Evolutionary conservation across 2,113 vertebrate species (phyloP).

Genomic region (Gymnarchus niloticus): DNA sequence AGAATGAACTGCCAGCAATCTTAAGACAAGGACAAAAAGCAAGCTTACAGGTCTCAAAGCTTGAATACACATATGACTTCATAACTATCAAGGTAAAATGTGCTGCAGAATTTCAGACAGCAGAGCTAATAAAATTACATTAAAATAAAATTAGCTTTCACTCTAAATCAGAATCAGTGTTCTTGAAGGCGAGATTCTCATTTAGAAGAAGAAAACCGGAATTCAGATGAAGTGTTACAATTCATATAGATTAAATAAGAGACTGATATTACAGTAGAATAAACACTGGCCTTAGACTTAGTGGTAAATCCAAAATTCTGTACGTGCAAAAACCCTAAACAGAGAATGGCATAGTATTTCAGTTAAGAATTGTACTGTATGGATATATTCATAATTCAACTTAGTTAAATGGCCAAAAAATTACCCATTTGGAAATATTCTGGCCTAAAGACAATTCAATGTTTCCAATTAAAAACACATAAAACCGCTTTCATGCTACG

Average conservation of each 20-base stretch:
- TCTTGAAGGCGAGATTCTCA: background rate
- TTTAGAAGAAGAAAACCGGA: background rate
- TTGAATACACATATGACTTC: background rate
- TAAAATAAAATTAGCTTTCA: no score
- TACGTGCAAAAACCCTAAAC: constrained; percentile 39
- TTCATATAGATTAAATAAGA: background rate
- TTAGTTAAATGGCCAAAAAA: constrained; percentile 36
- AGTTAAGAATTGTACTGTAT: constrained; percentile 29
- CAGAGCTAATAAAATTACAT: background rate
- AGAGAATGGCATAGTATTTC: constrained; percentile 25
- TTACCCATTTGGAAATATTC: constrained; percentile 28
- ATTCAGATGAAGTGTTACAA: background rate
- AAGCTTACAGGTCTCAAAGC: background rate
- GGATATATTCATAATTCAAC: constrained; percentile 43
- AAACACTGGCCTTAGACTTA: background rate
- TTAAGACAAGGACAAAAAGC: background rate
- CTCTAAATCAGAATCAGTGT: background rate
- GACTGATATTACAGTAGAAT: background rate
- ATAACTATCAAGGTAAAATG: background rate
- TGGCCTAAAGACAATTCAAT: constrained; percentile 38
- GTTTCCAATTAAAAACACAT: constrained; percentile 50
- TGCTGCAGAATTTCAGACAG: background rate
- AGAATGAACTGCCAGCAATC: background rate
- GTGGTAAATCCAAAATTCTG: constrained; percentile 24
- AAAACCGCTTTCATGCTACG: constrained; percentile 38